Base-by-base conservation (phyloP, 2,797 vertebrate species). In the Meriones psammophilus region DNA sequence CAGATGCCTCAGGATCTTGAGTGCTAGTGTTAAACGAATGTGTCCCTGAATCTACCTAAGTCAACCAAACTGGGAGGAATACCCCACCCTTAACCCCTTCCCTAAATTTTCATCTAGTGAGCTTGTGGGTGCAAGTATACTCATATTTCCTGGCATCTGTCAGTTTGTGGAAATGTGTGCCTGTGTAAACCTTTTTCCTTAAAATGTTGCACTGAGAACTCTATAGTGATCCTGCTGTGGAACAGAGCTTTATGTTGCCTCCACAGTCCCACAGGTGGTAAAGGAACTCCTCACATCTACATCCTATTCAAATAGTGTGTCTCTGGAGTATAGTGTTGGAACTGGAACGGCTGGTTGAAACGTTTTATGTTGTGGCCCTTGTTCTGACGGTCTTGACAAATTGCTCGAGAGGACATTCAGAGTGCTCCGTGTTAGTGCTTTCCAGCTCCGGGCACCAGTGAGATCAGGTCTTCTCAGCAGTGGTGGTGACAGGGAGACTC, bases 381-480 rank as follows among this genome's bases (percentile, higher is more conserved):
- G 60, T 8, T 13, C 42, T 20, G 15, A 24, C 22, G 6, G 14
- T 22, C 36, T 17, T 5, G 3, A 1, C 24, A 0, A 8, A 5
- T 5, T 17, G 2, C 7, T 7, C 5, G 5, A 4, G 50, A 88
- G 64, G 1, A 0, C 50, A 17, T 73, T 9, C 3, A 54, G 42
- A 18, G 36, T 36, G 8, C 22, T 26, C 30, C 0, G 0, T 3
- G 13, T 10, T 42, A 3, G 22, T 56, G 33, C 33, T 36, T 64
- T 62, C 62, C 30, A 62, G 22, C 46, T 5, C 73, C 54, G 30
- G 74, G 60, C 33, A 3, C 4, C 1, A 1, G n/a, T 20, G 74
- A 5, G 1, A 0, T 6, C 3, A 9, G 4, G 8, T 36, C 24
- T 4, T 39, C 22, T 20, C 8, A n/a, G 64, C 10, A 13, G 33